Base-by-base conservation (phyloP, 92 coral and sea anemone species). In the Palythoa heliodiscus region DNA sequence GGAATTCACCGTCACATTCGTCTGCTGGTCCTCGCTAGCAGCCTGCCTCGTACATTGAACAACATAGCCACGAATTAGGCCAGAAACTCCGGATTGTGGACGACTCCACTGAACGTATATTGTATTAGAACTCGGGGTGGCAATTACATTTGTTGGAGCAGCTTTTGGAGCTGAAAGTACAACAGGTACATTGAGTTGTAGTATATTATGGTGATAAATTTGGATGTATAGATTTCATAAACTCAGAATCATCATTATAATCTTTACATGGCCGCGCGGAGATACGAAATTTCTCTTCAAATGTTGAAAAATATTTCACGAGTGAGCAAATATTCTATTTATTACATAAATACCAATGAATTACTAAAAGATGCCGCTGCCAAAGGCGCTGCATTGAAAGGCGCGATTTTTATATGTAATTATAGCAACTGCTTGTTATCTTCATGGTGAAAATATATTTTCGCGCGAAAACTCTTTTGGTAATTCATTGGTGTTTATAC, bases 41-140 rank as follows among this genome's bases (percentile, higher is more conserved):
- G 10, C 11, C 3, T 11, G 8, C 64, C 3, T 7, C 1, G 13
- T 53, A 35, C 4, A 53, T 63, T 53, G 67, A 16, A 76, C 47
- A 22, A 24, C 29, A 76, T 76, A 76, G 37, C 81, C 81, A 19
- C 81, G 81, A n/a, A 76, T 25, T 6, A 54, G 8, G 35, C 66
- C 68, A 23, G 66, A 66, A 16, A 76, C 10, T 13, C 4, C 14
- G n/a, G 5, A 22, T 22, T 53, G 20, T 11, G 81, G 81, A 76
- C 2, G 81, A 24, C 43, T 37, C 81, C 81, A 76, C 66, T 54
- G 47, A 22, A 54, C 20, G 24, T 76, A 54, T 24, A 76, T 24
- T 50, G 68, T 23, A 19, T 24, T 52, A 8, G 68, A 54, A 54
- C 22, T 57, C 4, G 81, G 47, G 13, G 43, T 23, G 47, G 20